phyloP scores from a whole-genome alignment of 2,797 vertebrate species.

The Cyclura pinguis region DNA sequence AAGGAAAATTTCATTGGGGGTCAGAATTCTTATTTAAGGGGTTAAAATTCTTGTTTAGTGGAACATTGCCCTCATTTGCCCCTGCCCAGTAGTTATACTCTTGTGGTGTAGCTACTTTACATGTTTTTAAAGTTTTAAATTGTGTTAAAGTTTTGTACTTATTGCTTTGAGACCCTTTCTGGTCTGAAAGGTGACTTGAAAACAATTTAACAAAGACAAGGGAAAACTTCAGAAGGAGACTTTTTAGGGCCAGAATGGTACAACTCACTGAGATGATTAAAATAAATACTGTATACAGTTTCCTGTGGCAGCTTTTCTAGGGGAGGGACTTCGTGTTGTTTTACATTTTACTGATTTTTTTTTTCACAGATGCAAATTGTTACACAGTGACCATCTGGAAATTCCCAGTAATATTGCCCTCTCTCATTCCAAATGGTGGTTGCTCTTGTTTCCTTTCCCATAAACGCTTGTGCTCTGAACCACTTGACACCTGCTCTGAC shows the following conservation, averaged over 20 bases:
- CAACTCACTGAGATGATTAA: background rate
- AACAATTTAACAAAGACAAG: background rate
- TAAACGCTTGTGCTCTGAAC: background rate
- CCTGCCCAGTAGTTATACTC: too few relatives aligned
- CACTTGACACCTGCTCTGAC: slow-evolving; percentile 7
- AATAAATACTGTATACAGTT: background rate
- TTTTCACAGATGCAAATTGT: background rate
- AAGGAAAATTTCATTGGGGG: too few relatives aligned
- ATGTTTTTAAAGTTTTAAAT: too few relatives aligned
- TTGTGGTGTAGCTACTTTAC: too few relatives aligned
- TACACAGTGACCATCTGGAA: background rate
- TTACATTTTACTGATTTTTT: background rate
- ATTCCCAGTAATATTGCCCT: background rate
- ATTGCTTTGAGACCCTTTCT: too few relatives aligned
- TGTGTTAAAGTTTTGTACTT: too few relatives aligned
- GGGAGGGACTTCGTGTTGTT: background rate
- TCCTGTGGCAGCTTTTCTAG: too few relatives aligned
- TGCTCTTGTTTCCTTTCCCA: slow-evolving; percentile 5
- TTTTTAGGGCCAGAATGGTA: background rate
- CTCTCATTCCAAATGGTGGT: background rate
- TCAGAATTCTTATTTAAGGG: too few relatives aligned
- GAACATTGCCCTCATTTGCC: too few relatives aligned
- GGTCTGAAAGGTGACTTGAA: too few relatives aligned
- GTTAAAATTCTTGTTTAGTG: too few relatives aligned
- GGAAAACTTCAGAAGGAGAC: background rate